Percentiles rank a stretch among this genome's conserved stretches.
Evolutionary conservation across 2,797 vertebrate species (phyloP).

Genomic region (Anguilla obscura): DNA sequence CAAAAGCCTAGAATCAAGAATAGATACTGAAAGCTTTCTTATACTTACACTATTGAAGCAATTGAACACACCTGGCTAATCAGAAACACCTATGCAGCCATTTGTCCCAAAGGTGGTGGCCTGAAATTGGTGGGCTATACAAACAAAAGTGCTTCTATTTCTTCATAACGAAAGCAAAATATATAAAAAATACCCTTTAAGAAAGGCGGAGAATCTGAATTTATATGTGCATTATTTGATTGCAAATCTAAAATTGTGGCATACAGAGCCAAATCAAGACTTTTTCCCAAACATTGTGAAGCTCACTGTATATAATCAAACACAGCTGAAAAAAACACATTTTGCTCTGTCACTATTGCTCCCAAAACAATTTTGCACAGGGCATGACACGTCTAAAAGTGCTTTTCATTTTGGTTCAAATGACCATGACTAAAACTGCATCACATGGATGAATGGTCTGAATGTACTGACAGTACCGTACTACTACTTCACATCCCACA

Average conservation of each 20-base stretch:
- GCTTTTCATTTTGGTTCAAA: background rate
- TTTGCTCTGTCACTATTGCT: background rate
- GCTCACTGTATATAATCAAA: background rate
- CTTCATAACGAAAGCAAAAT: no score
- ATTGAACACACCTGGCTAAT: no score
- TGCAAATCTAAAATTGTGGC: background rate
- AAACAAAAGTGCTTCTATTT: no score
- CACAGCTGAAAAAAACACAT: background rate
- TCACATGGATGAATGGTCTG: background rate
- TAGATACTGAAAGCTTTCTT: no score
- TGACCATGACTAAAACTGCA: conserved; percentile 2
- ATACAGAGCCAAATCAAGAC: background rate
- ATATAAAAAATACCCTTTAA: no score
- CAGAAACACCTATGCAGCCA: no score
- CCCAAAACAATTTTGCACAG: background rate
- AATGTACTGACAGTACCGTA: background rate
- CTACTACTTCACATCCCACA: background rate
- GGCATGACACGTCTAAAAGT: background rate
- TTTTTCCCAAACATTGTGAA: background rate
- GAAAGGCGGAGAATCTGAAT: no score
- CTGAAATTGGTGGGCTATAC: no score
- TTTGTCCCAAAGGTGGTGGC: no score
- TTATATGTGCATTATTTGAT: no score
- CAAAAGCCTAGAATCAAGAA: no score
- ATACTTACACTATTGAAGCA: no score